Percentiles rank a stretch among this genome's conserved stretches.
Evolutionary conservation across 53 echinoderm and acorn worm genomes (phyloP).

Genomic region (Astropecten irregularis): DNA sequence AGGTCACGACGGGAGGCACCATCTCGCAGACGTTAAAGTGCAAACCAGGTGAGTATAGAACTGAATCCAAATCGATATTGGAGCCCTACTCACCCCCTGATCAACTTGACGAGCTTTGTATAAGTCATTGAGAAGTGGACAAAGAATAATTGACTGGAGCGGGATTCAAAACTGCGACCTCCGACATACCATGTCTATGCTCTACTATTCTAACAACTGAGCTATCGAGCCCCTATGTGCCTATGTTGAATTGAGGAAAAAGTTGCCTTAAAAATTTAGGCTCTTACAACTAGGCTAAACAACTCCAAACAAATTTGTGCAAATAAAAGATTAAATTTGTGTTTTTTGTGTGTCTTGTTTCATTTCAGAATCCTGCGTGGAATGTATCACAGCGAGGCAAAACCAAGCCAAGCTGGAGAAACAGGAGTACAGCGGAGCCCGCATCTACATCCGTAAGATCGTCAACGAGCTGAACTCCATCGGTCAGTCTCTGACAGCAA

Average conservation of each 20-base stretch:
- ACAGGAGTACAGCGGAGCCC: slow-evolving; percentile 79
- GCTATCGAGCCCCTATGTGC: too few relatives aligned
- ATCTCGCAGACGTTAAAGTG: slow-evolving; percentile 36
- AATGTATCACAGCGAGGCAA: slow-evolving; percentile 60
- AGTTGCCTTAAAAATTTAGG: too few relatives aligned
- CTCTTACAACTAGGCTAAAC: too few relatives aligned
- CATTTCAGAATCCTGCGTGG: slow-evolving; percentile 14
- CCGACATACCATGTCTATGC: background rate
- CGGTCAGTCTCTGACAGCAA: slow-evolving; percentile 5
- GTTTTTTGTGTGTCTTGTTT: background rate
- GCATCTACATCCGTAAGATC: slow-evolving; percentile 88
- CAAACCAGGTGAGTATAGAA: slow-evolving; percentile 70
- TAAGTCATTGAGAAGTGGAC: too few relatives aligned
- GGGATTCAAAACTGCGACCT: too few relatives aligned
- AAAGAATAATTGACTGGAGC: too few relatives aligned
- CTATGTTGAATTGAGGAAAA: too few relatives aligned
- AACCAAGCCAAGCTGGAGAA: slow-evolving; percentile 45
- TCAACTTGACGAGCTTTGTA: too few relatives aligned
- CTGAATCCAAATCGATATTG: background rate
- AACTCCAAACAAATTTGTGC: too few relatives aligned
- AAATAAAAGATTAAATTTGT: too few relatives aligned
- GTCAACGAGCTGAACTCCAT: slow-evolving; percentile 47
- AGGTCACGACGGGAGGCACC: slow-evolving; percentile 36
- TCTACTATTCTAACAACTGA: background rate
- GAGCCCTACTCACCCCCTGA: background rate